Evolutionary conservation across 2,888 invertebrate species (phyloP), one percentile per base, ranked within the genome.

Genomic region (Drosophila subsilvestris): DNA sequence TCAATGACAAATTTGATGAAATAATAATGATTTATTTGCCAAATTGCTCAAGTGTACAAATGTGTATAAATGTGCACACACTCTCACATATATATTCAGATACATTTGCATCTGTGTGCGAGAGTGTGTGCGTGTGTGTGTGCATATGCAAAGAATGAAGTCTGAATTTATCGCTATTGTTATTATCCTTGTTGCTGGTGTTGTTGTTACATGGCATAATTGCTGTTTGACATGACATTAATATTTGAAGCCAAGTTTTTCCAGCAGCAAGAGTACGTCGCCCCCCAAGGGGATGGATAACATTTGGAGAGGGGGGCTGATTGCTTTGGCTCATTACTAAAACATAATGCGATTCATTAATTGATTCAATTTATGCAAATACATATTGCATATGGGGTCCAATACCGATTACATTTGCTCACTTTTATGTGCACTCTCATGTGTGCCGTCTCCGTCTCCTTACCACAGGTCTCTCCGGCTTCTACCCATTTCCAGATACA

Each of bases 1-100:
- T 85, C 85, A 88, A 80, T 88, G 85, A 88, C 88, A 85, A 85
- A 85, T 85, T 85, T 85, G 85, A 79, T 85, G 86, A 85, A 88
- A 85, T 85, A 88, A 88, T 86, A 88, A 88, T 85, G 86, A 88
- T 86, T 88, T 87, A 87, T 86, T 75, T 82, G 83, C 59, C 74
- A 76, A 87, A 87, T 85, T 82, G 83, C 83, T 84, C 86, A 85
- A 87, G 87, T 79, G 82, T 84, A 72, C 68, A 54, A 67, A 61
- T 73, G 73, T 66, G 67, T 66, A 54, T 66, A 55, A 66, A 66
- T 66, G 49, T 66, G 67, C 66, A 44, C 67, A 66, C 49, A 22
- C 22, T 22, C 22, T 3, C 4, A 22, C 4, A 25, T 25, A 25
- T 6, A 66, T 44, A 63, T 49, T 9, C 27, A 51, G 6, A 37